Percentiles rank a stretch among this genome's conserved stretches.
These are phyloP conservation scores for Peromyscus attwateri DNA, from an alignment of 2,797 vertebrate genomes.

Conservation along the genomic window DNA sequence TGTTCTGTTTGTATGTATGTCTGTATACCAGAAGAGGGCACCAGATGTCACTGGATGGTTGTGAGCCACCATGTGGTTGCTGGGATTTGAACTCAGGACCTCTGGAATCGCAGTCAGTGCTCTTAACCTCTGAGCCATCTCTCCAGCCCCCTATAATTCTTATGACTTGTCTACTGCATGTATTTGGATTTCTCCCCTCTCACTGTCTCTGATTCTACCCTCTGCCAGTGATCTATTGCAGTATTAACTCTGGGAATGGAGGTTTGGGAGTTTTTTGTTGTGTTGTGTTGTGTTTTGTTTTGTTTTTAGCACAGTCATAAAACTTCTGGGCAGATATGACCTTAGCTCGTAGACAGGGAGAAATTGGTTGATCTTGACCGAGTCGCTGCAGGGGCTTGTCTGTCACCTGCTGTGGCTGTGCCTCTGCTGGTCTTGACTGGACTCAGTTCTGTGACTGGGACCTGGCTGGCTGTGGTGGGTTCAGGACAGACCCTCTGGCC, in stretches of 20 bases:
- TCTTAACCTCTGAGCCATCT: too few relatives aligned
- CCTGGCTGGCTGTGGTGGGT: background rate
- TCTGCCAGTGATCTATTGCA: background rate
- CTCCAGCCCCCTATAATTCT: background rate
- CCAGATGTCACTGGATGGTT: too few relatives aligned
- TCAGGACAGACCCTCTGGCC: background rate
- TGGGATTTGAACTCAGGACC: too few relatives aligned
- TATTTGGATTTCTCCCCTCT: background rate
- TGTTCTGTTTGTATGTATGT: too few relatives aligned
- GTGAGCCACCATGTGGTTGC: too few relatives aligned
- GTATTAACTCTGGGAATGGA: background rate
- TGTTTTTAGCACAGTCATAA: background rate
- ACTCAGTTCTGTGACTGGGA: background rate
- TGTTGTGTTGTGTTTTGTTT: background rate
- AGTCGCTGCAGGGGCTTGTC: background rate
- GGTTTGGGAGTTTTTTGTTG: background rate
- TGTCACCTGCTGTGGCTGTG: rapidly evolving
- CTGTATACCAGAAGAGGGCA: too few relatives aligned
- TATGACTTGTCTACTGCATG: background rate
- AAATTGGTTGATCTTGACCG: background rate
- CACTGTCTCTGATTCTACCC: background rate
- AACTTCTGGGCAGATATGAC: background rate
- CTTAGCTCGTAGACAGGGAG: background rate
- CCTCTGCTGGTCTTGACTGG: background rate
- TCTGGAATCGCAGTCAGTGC: too few relatives aligned